Base-by-base conservation (phyloP, 1,140 invertebrate genomes). In the Hylaeus anthracinus region DNA sequence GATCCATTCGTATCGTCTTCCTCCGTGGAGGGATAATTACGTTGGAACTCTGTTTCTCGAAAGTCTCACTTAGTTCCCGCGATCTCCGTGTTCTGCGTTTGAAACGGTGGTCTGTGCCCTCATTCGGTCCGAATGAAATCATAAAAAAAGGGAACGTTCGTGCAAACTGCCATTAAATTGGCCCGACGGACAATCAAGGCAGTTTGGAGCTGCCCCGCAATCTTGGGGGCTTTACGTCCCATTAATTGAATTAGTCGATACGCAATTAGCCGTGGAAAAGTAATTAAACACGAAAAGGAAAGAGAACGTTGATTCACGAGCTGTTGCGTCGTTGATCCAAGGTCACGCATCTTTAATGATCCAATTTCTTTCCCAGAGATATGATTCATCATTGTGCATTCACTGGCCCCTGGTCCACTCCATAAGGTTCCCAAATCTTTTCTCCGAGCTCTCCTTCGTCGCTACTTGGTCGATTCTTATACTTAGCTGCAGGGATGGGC, bases 361-460 rank as follows among this genome's bases (percentile, higher is more conserved):
- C 45, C 60, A 41, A 78, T 72, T 66, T 63, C 70, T 79, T 78
- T 65, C 67, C 26, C 26, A 26, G 74, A 88, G 85, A 90, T 89
- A 90, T 87, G 86, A 90, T 90, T 89, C 84, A 87, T 76, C 86
- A 89, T 88, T 87, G 87, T 90, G 86, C 83, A 86, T 88, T 89
- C 80, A 82, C 74, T 72, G 41, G 6, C 15, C 56, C 5, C 14
- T 26, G 56, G n/a, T 51, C 37, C 61, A 9, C 12, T 26, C 55
- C 56, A 69, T 9, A 14, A 4, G 8, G 9, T 5, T 14, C 5
- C 72, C 9, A 43, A 66, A 75, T 37, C 15, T 51, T 51, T 45
- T 15, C 26, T 6, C 45, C 60, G 37, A 5, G 41, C 48, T 64
- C 10, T 64, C 10, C n/a, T 55, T 26, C 15, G 6, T 6, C 14